These are phyloP conservation scores for Ardeotis arabs DNA, from an alignment of 2,113 vertebrate genomes.

Conservation along the genomic window DNA sequence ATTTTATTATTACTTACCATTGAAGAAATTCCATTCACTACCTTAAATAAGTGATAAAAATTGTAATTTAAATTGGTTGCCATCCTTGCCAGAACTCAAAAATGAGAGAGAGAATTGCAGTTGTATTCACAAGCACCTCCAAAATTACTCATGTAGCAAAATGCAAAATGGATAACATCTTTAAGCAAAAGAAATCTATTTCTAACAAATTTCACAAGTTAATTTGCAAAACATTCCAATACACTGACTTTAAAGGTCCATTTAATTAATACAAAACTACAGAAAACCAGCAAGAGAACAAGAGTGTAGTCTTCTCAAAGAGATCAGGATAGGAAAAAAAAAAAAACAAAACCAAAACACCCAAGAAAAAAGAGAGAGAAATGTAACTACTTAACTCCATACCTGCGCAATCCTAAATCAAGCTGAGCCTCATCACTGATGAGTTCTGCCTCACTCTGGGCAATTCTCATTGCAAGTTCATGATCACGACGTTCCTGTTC, in stretches of 20 bases:
- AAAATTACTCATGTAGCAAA: background rate
- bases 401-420: conserved; percentile 88
- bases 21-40: background rate
- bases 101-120: background rate
- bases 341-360: no score
- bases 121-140: background rate
- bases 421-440: conserved; percentile 86
- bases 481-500: conserved; percentile 94
- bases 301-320: background rate
- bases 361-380: background rate
- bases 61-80: background rate
- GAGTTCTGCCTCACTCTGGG: conserved; percentile 91
- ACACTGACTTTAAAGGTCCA: background rate
- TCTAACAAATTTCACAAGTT: background rate
- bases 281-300: background rate
- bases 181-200: background rate
- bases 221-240: background rate
- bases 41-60: background rate
- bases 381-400: background rate
- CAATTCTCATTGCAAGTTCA: conserved; percentile 94
- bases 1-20: background rate
- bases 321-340: background rate
- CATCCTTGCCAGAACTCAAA: background rate
- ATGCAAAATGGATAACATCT: background rate
- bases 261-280: background rate